Evolutionary conservation across 2,888 invertebrate species (phyloP).

Genomic region (Spodoptera picta): DNA sequence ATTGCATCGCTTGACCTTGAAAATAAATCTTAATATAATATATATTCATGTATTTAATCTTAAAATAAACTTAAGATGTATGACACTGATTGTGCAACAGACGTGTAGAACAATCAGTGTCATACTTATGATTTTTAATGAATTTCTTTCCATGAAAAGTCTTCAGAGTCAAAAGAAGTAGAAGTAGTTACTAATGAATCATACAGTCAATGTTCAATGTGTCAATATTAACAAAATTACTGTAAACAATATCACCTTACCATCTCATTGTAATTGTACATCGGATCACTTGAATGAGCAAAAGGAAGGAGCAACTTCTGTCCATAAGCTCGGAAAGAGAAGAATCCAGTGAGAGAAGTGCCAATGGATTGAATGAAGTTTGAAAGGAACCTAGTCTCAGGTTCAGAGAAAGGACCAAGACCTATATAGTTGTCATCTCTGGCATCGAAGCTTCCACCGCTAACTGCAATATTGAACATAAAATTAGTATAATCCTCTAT

Average conservation of each 20-base stretch:
- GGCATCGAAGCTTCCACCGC: slow-evolving; percentile 80
- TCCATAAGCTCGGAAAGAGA: slow-evolving; percentile 91
- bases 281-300: slow-evolving; percentile 80
- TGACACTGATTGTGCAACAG: too few species aligned
- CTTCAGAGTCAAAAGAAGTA: too few species aligned
- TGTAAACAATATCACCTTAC: slow-evolving; percentile 57
- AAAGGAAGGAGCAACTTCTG: slow-evolving; percentile 90
- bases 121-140: too few species aligned
- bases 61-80: too few species aligned
- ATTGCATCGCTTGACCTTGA: too few species aligned
- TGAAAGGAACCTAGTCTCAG: slow-evolving; percentile 83
- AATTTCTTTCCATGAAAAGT: too few species aligned
- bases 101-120: too few species aligned
- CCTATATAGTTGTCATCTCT: slow-evolving; percentile 85
- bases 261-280: slow-evolving; percentile 84
- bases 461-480: slow-evolving; percentile 68
- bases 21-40: too few species aligned
- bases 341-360: slow-evolving; percentile 81
- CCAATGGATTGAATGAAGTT: slow-evolving; percentile 79
- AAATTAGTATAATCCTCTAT: not conserved
- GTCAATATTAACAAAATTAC: too few species aligned
- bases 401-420: slow-evolving; percentile 87
- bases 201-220: too few species aligned
- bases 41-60: too few species aligned
- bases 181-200: too few species aligned